Base-by-base conservation (phyloP, 2,888 invertebrate genomes). In the Mesorhabditis sp. region DNA sequence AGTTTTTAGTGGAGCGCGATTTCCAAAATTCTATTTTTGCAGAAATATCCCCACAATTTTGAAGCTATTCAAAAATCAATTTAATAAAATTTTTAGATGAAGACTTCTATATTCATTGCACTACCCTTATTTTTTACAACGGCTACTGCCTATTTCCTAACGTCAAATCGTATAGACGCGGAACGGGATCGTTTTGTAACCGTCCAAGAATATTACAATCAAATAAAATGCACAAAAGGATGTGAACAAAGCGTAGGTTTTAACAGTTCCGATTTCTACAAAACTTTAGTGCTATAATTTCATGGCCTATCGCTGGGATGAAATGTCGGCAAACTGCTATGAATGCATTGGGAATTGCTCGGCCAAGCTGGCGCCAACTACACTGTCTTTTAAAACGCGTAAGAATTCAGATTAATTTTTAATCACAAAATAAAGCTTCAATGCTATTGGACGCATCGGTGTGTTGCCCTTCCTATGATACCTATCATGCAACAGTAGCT, bases 301-400 rank as follows among this genome's bases (percentile, higher is more conserved):
- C 58, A 50, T 50, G 58, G n/a, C 58, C 58, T 50, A 50, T 50
- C 58, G 58, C 58, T 50, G 58, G 58, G 58, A 50, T 50, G 58
- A 50, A n/a, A 13, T 50, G 58, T 50, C 58, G 10, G 58, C 58
- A 50, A 50, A 50, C n/a, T 50, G 58, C 58, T 50, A 50, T 50
- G 58, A 50, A 50, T 50, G 58, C 58, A 50, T 50, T 50, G 58
- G 58, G 58, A 50, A 50, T 50, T 50, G 58, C 58, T 50, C 58
- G n/a, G 58, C 58, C 7, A 50, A 50, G n/a, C 10, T 50, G 10
- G 58, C 58, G 7, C 58, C 58, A 50, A n/a, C 58, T 13, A 50
- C 7, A n/a, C 58, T 50, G 2, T 10, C n/a, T 10, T 50, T 50
- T 50, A 50, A 50, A 50, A 10, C 58, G n/a, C 58, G 58, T 50